Conservation (phyloP, 2,113 vertebrate species). For the Channa maculata region DNA sequence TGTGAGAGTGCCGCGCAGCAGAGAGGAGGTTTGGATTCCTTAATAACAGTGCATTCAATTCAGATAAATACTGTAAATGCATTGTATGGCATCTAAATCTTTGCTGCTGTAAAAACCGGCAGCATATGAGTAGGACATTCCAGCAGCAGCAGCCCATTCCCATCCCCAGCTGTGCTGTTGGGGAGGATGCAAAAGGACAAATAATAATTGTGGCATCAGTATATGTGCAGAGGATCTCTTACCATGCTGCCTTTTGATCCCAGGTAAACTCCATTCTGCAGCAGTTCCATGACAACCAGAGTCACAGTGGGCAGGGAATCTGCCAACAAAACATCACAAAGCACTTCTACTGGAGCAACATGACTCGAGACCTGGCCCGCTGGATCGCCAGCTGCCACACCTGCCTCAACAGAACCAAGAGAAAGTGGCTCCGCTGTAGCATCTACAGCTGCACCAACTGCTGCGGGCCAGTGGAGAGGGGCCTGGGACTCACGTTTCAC, state of each 20-base stretch:
- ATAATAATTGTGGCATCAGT: too few relatives aligned
- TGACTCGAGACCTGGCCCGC: conserved; percentile 68
- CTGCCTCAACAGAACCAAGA: conserved; percentile 68
- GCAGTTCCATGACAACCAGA: conserved; percentile 74
- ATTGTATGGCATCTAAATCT: too few relatives aligned
- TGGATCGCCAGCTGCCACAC: conserved; percentile 74
- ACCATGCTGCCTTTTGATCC: background rate
- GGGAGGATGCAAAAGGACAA: too few relatives aligned
- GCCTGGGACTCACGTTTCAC: conserved; percentile 75
- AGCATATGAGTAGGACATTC: too few relatives aligned
- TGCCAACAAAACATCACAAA: conserved; percentile 67
- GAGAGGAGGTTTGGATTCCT: conserved; percentile 57
- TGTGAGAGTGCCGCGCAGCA: conserved; percentile 69
- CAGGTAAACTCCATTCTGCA: conserved; percentile 70
- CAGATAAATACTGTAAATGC: too few relatives aligned
- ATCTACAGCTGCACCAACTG: conserved; percentile 73
- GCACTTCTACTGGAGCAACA: conserved; percentile 71
- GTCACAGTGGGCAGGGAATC: conserved; percentile 66
- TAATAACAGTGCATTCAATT: too few relatives aligned
- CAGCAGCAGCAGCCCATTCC: too few relatives aligned
- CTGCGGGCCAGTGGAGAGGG: conserved; percentile 70
- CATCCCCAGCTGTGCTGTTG: too few relatives aligned
- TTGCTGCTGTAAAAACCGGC: too few relatives aligned
- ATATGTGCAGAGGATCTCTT: too few relatives aligned
- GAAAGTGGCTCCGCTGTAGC: conserved; percentile 72